These are phyloP conservation scores for Kryptopterus vitreolus DNA, from an alignment of 2,797 vertebrate species.

Conservation along the genomic window DNA sequence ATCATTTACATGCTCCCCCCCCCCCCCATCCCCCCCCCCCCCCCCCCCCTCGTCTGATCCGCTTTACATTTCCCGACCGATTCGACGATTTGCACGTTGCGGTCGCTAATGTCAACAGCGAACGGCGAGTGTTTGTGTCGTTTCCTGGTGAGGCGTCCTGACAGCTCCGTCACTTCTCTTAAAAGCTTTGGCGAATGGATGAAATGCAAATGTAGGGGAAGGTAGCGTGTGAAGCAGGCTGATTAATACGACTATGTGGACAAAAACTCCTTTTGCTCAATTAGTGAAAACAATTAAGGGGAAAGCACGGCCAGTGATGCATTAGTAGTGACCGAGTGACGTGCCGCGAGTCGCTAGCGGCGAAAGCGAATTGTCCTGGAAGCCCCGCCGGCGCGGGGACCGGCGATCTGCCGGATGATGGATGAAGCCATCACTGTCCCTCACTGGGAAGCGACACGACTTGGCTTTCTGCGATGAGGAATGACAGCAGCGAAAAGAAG, in stretches of 20 bases:
- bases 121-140: neutral
- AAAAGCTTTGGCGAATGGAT: neutral
- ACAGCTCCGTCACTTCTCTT: neutral
- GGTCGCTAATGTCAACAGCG: neutral
- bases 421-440: conserved; percentile 41
- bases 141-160: neutral
- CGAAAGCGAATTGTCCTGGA: conserved; percentile 30
- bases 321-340: neutral
- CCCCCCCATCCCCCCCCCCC: no score
- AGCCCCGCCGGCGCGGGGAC: conserved; percentile 25
- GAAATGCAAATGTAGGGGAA: conserved; percentile 8
- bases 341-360: conserved; percentile 10
- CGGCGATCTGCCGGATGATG: conserved; percentile 44
- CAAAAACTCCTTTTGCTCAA: conserved; percentile 7
- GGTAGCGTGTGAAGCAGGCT: neutral
- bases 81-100: neutral
- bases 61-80: no score
- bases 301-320: neutral
- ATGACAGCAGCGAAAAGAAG: conserved; percentile 35
- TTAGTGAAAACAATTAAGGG: conserved; percentile 29
- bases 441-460: conserved; percentile 40
- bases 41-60: no score
- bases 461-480: conserved; percentile 44
- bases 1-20: no score
- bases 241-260: conserved; percentile 8